Conservation (phyloP, 2,113 vertebrate species). For the Electrona antarctica region DNA sequence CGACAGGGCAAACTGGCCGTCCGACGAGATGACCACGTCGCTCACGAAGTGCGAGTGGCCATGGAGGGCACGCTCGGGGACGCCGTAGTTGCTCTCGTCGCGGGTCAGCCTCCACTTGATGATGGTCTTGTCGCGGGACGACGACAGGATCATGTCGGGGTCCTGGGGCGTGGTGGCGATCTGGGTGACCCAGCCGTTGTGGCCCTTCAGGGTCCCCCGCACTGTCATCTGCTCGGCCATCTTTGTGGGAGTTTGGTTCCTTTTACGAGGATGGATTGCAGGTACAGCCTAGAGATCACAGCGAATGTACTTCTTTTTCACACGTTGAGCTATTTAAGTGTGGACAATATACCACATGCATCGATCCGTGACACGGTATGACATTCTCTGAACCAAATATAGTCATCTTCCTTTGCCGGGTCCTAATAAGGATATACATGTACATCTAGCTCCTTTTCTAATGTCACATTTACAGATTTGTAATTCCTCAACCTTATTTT, state of each 20-base stretch:
- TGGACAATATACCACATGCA: no score
- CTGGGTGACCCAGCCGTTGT: slow-evolving; percentile 95
- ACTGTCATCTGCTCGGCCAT: slow-evolving; percentile 99
- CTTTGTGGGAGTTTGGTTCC: slow-evolving; percentile 67
- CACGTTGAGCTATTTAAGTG: no score
- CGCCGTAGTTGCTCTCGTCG: slow-evolving; percentile 96
- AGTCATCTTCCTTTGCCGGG: no score
- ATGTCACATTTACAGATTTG: no score
- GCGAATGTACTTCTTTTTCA: no score
- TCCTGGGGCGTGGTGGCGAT: slow-evolving; percentile 96
- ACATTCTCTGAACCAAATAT: no score
- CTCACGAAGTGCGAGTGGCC: slow-evolving; percentile 97
- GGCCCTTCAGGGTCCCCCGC: slow-evolving; percentile 94
- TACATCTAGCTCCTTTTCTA: no score
- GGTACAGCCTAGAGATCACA: no score
- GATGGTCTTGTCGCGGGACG: slow-evolving; percentile 92
- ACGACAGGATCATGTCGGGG: slow-evolving; percentile 96
- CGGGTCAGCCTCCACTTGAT: slow-evolving; percentile 99
- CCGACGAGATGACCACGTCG: slow-evolving; percentile 95
- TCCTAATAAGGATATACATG: no score
- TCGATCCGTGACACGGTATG: no score
- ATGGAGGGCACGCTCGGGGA: slow-evolving; percentile 89
- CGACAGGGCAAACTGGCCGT: slow-evolving; percentile 95
- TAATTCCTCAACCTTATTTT: no score
- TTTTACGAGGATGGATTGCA: slow-evolving; percentile 80